Conservation (phyloP, 2,113 vertebrate species). For the Oreochromis aureus region DNA sequence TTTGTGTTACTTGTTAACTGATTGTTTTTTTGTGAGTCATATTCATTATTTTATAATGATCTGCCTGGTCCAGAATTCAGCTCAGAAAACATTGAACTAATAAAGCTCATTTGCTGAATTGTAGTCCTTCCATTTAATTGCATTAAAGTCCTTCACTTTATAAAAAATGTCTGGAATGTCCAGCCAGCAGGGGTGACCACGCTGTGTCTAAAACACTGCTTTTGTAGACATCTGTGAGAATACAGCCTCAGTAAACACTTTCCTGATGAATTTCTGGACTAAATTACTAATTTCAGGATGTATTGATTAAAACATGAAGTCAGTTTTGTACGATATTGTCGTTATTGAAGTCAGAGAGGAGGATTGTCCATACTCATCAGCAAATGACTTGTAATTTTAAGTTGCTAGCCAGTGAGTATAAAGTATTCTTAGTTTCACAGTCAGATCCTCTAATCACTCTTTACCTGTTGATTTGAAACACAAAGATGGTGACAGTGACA, state of each 20-base stretch:
- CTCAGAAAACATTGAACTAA: background rate
- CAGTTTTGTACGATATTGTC: background rate
- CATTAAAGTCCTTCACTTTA: background rate
- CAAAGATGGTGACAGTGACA: background rate
- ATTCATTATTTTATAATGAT: background rate
- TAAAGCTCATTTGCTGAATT: background rate
- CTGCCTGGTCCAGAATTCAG: background rate
- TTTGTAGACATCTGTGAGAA: background rate
- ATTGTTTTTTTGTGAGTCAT: background rate
- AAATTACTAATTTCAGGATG: background rate
- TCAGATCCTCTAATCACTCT: background rate
- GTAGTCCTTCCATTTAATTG: background rate
- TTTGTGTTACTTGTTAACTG: background rate
- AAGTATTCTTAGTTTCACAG: background rate
- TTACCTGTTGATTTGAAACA: background rate
- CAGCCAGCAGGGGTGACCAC: background rate
- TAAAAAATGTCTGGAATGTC: no score
- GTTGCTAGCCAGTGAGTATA: background rate
- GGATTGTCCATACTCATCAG: background rate
- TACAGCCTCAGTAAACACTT: background rate
- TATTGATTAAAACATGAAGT: background rate
- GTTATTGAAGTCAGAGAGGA: background rate
- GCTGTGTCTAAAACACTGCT: background rate
- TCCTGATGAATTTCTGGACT: background rate
- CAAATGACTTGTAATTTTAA: background rate